These are phyloP conservation scores for Apamea epomidion DNA, from an alignment of 2,888 invertebrate species.

Conservation along the genomic window DNA sequence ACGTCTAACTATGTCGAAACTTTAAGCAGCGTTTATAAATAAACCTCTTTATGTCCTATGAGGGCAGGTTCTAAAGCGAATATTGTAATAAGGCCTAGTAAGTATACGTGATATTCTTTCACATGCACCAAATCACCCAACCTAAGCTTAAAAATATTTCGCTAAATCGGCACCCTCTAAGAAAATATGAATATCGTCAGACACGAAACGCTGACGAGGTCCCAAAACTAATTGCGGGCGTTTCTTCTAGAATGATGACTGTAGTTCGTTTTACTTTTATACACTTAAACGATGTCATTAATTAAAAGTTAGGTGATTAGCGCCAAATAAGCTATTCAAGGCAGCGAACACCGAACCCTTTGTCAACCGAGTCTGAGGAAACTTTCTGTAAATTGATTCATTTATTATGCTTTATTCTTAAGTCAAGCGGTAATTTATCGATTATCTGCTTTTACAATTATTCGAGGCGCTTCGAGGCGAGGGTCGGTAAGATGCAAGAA, in stretches of 20 bases:
- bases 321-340: constrained; percentile 78
- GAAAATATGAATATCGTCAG: constrained; percentile 33
- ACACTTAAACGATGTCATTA: constrained; percentile 78
- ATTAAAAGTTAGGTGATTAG: constrained; percentile 86
- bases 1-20: neutral
- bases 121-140: neutral
- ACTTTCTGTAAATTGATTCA: constrained; percentile 77
- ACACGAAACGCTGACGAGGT: constrained; percentile 30
- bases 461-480: constrained; percentile 15
- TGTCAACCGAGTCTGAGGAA: constrained; percentile 74
- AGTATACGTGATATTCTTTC: neutral
- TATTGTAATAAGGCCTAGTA: neutral
- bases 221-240: constrained; percentile 46
- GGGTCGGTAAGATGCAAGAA: neutral
- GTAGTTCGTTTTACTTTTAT: constrained; percentile 76
- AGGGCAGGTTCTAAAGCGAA: neutral
- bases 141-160: constrained; percentile 5
- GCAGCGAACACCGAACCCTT: constrained; percentile 74
- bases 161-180: neutral
- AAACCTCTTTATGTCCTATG: neutral
- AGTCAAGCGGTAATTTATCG: constrained; percentile 72
- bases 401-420: constrained; percentile 76
- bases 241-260: constrained; percentile 59
- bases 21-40: neutral
- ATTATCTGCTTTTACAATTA: constrained; percentile 69